These are phyloP conservation scores for Pterocles orientalis DNA, from an alignment of 2,113 vertebrate genomes.

Conservation along the genomic window DNA sequence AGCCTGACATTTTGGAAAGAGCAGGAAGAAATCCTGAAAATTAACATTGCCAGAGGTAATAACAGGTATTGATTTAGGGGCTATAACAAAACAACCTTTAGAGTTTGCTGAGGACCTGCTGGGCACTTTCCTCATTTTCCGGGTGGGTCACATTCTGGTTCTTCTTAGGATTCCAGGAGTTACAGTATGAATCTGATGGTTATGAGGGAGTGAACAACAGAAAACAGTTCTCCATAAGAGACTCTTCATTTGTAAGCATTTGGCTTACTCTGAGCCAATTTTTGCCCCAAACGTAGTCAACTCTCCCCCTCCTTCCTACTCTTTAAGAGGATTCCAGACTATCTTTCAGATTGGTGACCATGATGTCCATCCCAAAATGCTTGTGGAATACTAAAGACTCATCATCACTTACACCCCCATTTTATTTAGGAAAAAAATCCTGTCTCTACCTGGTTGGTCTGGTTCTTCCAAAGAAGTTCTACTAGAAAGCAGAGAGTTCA, in stretches of 20 bases:
- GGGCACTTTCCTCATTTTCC: not conserved
- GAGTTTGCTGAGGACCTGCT: not conserved
- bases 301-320: not conserved
- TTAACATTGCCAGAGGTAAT: not conserved
- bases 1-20: not conserved
- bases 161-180: not conserved
- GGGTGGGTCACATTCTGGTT: not conserved
- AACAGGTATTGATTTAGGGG: not conserved
- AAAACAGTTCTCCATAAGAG: not conserved
- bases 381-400: not conserved
- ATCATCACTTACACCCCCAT: accelerated
- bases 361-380: not conserved
- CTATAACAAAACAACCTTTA: not conserved
- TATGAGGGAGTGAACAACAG: not conserved
- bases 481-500: not conserved
- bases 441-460: not conserved
- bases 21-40: not conserved
- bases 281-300: not conserved
- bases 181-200: not conserved
- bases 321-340: not conserved
- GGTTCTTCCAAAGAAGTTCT: not conserved
- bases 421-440: not conserved
- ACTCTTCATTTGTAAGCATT: not conserved
- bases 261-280: not conserved
- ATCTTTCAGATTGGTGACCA: not conserved